Conservation (phyloP, 2,888 invertebrate species). For the Torymus aiolomorphi region DNA sequence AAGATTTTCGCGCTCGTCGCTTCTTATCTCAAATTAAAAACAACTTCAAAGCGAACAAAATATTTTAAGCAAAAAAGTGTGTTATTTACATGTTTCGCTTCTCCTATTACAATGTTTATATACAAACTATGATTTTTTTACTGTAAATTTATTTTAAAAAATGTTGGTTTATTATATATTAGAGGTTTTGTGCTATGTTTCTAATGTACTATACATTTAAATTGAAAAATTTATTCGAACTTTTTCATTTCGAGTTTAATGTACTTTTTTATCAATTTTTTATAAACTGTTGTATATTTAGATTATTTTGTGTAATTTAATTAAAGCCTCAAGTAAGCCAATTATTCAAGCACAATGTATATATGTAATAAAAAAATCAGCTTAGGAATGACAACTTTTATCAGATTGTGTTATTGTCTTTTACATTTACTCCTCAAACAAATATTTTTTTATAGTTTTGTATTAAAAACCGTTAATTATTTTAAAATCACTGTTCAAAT, state of each 20-base stretch:
- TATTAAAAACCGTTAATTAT: no score
- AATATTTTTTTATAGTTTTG: neutral
- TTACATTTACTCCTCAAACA: constrained; percentile 14
- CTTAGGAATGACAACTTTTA: neutral
- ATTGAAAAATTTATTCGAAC: constrained; percentile 14
- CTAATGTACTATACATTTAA: constrained; percentile 2
- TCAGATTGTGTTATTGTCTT: constrained; percentile 27
- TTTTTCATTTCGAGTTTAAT: neutral
- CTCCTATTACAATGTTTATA: constrained; percentile 19
- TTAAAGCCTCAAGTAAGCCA: neutral
- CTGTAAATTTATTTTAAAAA: constrained; percentile 21
- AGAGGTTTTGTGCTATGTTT: constrained; percentile 9
- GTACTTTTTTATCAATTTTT: neutral
- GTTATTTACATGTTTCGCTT: constrained; percentile 34
- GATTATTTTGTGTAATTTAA: no score
- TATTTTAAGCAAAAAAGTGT: neutral
- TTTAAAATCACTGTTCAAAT: no score
- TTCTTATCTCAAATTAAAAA: no score
- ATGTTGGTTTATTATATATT: neutral
- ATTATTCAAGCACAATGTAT: neutral
- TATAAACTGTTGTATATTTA: no score
- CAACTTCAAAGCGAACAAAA: neutral
- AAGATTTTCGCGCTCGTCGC: constrained; percentile 5
- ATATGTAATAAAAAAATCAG: neutral
- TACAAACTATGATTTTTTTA: constrained; percentile 22